Evolutionary conservation across 2,113 vertebrate species (phyloP).

Genomic region (Amblyopsis rosae): DNA sequence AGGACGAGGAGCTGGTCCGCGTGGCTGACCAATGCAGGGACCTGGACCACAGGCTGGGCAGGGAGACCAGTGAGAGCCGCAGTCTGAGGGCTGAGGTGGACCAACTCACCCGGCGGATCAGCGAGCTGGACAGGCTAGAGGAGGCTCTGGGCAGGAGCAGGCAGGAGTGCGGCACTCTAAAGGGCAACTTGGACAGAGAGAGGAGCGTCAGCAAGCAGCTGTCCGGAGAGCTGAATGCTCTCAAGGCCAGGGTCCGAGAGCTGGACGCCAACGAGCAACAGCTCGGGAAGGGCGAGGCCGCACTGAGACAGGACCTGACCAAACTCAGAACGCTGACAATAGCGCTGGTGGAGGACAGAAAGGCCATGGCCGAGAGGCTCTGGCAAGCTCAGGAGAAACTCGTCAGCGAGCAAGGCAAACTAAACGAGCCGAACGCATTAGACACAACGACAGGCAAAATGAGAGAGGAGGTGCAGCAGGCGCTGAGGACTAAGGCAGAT

Average conservation of each 20-base stretch:
- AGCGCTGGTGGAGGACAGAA: constrained; percentile 92
- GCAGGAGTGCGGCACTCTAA: constrained; percentile 88
- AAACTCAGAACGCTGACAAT: constrained; percentile 93
- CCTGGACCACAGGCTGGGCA: constrained; percentile 86
- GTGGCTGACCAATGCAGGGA: constrained; percentile 93
- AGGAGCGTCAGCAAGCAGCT: constrained; percentile 83
- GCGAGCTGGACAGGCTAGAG: constrained; percentile 91
- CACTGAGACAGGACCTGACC: constrained; percentile 88
- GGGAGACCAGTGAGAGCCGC: constrained; percentile 82
- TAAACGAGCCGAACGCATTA: constrained; percentile 88
- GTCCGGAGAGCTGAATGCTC: constrained; percentile 83
- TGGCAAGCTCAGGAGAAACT: constrained; percentile 90
- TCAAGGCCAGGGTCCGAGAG: constrained; percentile 87
- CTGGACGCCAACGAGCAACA: constrained; percentile 84
- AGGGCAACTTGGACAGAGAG: constrained; percentile 89
- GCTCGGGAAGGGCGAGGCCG: constrained; percentile 87
- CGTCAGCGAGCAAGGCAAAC: constrained; percentile 77
- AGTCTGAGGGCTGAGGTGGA: constrained; percentile 89
- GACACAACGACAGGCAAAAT: constrained; percentile 86
- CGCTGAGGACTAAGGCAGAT: constrained; percentile 85
- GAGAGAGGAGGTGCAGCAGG: constrained; percentile 89
- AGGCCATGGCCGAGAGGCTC: constrained; percentile 89
- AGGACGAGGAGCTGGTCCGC: constrained; percentile 93
- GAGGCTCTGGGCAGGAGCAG: constrained; percentile 90
- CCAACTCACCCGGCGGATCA: constrained; percentile 88